These are phyloP conservation scores for Rattus rattus DNA, from an alignment of 2,113 vertebrate species.

Conservation along the genomic window DNA sequence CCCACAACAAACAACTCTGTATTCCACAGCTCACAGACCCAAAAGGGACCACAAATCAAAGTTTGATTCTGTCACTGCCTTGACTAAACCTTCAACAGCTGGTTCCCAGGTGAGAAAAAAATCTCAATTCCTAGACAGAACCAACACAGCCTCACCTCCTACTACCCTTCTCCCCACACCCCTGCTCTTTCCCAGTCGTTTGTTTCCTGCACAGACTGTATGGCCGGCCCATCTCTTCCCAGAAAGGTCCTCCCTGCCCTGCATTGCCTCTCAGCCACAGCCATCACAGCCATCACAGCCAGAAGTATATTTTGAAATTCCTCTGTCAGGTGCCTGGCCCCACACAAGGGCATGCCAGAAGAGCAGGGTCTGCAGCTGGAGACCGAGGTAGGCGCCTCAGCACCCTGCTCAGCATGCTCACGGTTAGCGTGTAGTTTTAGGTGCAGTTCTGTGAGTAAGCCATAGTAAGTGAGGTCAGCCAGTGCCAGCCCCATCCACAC, in stretches of 20 bases:
- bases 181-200: background rate
- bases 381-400: background rate
- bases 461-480: background rate
- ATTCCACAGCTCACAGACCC: background rate
- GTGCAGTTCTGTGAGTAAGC: background rate
- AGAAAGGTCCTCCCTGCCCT: background rate
- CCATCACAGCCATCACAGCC: background rate
- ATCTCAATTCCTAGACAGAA: background rate
- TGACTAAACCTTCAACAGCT: background rate
- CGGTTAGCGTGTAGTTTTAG: rapidly evolving
- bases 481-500: background rate
- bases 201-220: background rate
- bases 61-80: background rate
- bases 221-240: background rate
- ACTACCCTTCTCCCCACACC: background rate
- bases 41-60: background rate
- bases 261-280: background rate
- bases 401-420: background rate
- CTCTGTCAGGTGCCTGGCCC: background rate
- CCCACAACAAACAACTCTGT: background rate
- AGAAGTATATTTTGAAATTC: background rate
- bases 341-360: background rate
- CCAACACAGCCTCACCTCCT: background rate
- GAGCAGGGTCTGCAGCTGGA: too few relatives aligned
- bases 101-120: background rate